phyloP scores from a whole-genome alignment of 2,113 vertebrate genomes.

The Atractosteus spatula region DNA sequence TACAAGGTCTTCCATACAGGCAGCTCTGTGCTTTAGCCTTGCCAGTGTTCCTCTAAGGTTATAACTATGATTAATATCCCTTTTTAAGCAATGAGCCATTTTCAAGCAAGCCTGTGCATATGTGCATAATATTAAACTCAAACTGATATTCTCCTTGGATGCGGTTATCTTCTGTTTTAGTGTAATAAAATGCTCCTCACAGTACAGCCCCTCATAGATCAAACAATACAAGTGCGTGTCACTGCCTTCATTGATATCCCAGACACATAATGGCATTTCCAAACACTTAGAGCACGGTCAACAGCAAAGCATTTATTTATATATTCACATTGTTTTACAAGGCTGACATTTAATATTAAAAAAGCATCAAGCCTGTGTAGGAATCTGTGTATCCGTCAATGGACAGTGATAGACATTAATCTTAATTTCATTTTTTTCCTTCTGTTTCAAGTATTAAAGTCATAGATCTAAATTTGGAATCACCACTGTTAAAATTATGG shows the following conservation, averaged over 20 bases:
- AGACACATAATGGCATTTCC: not conserved
- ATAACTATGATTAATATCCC: conserved; percentile 58
- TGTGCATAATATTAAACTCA: conserved; percentile 23
- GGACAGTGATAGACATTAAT: not conserved
- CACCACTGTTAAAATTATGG: not conserved
- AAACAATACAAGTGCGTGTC: conserved; percentile 1
- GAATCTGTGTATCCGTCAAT: not conserved
- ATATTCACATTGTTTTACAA: conserved; percentile 13
- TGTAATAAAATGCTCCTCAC: conserved; percentile 19
- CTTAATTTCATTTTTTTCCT: not conserved
- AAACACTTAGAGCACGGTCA: not conserved
- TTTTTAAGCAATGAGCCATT: conserved; percentile 54
- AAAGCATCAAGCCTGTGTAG: not conserved
- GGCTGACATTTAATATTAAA: conserved; percentile 18
- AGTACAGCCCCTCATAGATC: conserved; percentile 19
- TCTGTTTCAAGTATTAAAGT: not conserved
- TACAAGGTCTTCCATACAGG: conserved; percentile 4
- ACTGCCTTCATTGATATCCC: conserved; percentile 22
- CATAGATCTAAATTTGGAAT: not conserved
- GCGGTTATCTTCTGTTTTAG: conserved; percentile 15
- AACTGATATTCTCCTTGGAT: conserved; percentile 27
- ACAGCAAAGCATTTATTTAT: conserved; percentile 13
- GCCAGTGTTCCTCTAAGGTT: conserved; percentile 24
- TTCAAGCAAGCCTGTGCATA: conserved; percentile 12
- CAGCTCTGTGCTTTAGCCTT: not conserved